Base-by-base conservation (phyloP, 2,888 invertebrate species). In the Scaptomyza caliginosa region DNA sequence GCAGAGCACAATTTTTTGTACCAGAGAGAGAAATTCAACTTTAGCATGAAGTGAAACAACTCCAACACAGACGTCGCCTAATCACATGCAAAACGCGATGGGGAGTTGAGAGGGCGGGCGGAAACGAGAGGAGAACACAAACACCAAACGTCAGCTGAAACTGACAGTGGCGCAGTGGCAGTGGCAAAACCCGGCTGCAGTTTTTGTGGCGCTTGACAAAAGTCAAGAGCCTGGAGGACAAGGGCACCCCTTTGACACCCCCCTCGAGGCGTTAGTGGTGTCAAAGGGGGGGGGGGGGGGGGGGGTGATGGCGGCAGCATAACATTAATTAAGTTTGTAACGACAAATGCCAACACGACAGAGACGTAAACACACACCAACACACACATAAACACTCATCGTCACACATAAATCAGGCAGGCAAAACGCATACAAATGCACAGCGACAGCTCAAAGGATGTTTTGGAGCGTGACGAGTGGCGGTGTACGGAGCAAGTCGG, bases 111-210 rank as follows among this genome's bases (percentile, higher is more conserved):
- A 13, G 10, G 10, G 10, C 1, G 6, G 5, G 13, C 10, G 17
- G 13, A 4, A 11, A 17, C 13, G 50, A 3, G 17, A 7, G 19
- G 49, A 43, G 48, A 34, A 34, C 52, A 62, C 56, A 86, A 83
- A 72, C 81, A 72, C 81, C 81, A 77, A 84, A 81, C 81, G 85
- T 86, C 81, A 82, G 86, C 87, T 87, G 86, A 88, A 88, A 73
- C 88, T 86, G 85, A 86, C 88, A 88, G 84, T 74, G 81, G 68
- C 59, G 74, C 67, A 62, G 45, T 67, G 36, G 48, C 34, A 62
- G 46, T 72, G 58, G 58, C 54, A 55, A 58, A 32, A 32, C 13
- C 54, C 48, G 79, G 62, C 50, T 79, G 78, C 83, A 83, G 74
- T 86, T 80, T 80, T 83, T 80, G 84, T 67, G 74, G 51, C 70